phyloP scores from a whole-genome alignment of 2,113 vertebrate species.

The Bostrychus sinensis region DNA sequence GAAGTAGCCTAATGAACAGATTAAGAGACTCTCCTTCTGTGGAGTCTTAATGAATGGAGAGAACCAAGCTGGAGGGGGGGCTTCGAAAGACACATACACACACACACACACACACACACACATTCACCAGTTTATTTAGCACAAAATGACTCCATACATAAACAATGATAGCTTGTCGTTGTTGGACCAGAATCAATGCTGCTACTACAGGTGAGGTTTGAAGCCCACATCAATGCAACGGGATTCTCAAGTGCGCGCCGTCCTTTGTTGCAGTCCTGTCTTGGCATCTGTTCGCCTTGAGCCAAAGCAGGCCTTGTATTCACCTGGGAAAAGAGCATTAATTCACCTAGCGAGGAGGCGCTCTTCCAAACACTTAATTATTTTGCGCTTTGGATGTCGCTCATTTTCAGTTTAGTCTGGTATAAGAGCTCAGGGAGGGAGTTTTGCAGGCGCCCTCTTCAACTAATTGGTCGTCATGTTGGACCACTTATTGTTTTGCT shows the following conservation, averaged over 20 bases:
- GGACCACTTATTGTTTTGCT: constrained; percentile 2
- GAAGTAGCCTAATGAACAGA: constrained; percentile 84
- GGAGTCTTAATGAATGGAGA: constrained; percentile 79
- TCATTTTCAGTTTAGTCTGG: constrained; percentile 49
- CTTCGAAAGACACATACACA: constrained; percentile 32
- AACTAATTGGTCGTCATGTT: constrained; percentile 30
- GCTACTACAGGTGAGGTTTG: constrained; percentile 81
- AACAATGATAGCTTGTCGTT: constrained; percentile 61
- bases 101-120: constrained; percentile 42
- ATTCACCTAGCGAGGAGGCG: constrained; percentile 67
- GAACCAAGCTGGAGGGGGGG: constrained; percentile 47
- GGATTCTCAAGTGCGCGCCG: constrained; percentile 52
- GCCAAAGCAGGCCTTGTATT: constrained; percentile 60
- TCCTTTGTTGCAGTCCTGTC: constrained; percentile 72
- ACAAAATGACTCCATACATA: constrained; percentile 69
- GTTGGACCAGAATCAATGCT: constrained; percentile 75
- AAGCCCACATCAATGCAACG: constrained; percentile 78
- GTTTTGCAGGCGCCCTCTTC: constrained; percentile 8
- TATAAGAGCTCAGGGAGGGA: constrained; percentile 41
- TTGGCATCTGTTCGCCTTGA: constrained; percentile 79
- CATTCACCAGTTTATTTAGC: constrained; percentile 49
- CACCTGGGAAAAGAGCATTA: constrained; percentile 71
- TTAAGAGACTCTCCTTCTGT: constrained; percentile 82
- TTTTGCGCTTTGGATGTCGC: constrained; percentile 37
- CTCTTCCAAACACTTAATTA: constrained; percentile 70